These are phyloP conservation scores for Pseudotriccus pelzelni DNA, from an alignment of 2,797 vertebrate genomes.

Conservation along the genomic window DNA sequence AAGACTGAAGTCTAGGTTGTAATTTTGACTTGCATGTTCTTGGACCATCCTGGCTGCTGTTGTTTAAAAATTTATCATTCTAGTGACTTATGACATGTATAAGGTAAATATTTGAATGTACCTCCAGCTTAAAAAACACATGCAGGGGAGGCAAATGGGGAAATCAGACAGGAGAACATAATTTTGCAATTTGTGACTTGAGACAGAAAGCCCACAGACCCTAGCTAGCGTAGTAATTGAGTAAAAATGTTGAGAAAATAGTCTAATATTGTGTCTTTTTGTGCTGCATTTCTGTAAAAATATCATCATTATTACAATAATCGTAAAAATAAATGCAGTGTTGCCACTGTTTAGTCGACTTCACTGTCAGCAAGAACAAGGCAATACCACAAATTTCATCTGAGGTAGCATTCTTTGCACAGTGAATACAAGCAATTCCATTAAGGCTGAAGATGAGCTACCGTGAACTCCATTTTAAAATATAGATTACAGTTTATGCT, in stretches of 20 bases:
- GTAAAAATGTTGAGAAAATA: not conserved
- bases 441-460: not conserved
- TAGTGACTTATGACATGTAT: not conserved
- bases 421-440: not conserved
- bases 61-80: not conserved
- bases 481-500: not conserved
- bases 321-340: not conserved
- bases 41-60: not conserved
- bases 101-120: not conserved
- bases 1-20: not conserved
- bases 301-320: not conserved
- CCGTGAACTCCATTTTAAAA: slow-evolving; percentile 12
- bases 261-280: not conserved
- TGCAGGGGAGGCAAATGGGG: not conserved
- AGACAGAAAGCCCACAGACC: not conserved
- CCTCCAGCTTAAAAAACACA: not conserved
- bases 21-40: not conserved
- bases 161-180: not conserved
- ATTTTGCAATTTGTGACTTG: not conserved
- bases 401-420: not conserved
- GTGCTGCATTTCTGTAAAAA: not conserved
- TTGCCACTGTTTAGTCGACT: not conserved
- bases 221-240: not conserved
- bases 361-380: not conserved
- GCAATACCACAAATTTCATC: not conserved